Conservation (phyloP, 2,888 invertebrate genomes). For the Agriopis aurantiaria region DNA sequence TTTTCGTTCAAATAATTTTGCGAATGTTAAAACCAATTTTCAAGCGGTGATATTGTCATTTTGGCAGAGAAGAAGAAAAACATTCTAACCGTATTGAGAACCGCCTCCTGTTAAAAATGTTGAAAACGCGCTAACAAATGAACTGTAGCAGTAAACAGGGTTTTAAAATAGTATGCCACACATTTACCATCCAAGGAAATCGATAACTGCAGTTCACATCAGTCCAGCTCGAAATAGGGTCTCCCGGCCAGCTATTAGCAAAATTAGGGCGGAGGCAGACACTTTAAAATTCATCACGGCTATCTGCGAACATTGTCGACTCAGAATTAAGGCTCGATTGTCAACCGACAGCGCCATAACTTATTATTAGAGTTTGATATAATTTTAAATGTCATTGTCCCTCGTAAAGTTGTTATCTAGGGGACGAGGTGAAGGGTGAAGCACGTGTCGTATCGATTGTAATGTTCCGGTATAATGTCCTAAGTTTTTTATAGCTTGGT, state of each 20-base stretch:
- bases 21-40: no score
- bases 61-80: no score
- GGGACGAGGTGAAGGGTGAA: conserved; percentile 76
- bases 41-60: no score
- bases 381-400: conserved; percentile 82
- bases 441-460: conserved; percentile 68
- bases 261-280: conserved; percentile 69
- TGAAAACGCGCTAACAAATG: no score
- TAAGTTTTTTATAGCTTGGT: conserved; percentile 46
- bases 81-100: no score
- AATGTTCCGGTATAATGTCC: conserved; percentile 57
- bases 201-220: conserved; percentile 40
- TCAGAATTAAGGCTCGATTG: conserved; percentile 69
- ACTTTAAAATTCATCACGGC: conserved; percentile 70
- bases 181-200: conserved; percentile 5
- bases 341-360: conserved; percentile 49
- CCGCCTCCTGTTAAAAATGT: no score
- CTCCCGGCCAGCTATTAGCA: conserved; percentile 65
- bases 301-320: conserved; percentile 59
- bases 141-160: background rate
- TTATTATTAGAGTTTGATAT: conserved; percentile 64
- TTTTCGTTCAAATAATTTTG: no score
- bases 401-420: conserved; percentile 68
- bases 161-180: conserved; percentile 22
- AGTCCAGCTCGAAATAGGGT: conserved; percentile 59